These are phyloP conservation scores for Agapornis canus DNA, from an alignment of 2,797 vertebrate genomes.

Conservation along the genomic window DNA sequence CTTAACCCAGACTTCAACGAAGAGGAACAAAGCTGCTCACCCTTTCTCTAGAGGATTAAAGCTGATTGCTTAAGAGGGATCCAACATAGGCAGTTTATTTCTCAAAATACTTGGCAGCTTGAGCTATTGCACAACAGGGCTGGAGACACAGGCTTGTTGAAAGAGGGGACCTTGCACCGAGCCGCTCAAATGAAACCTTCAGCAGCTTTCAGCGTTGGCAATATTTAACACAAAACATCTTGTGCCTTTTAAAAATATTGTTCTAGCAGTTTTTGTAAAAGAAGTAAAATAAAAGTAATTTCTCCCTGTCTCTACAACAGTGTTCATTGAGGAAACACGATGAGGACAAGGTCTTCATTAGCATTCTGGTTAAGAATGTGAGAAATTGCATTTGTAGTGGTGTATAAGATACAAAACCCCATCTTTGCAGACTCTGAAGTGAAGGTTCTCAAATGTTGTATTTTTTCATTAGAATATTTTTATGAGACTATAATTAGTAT, in stretches of 20 bases:
- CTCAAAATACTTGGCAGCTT: constrained; percentile 56
- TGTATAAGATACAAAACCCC: neutral
- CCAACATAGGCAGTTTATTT: constrained; percentile 57
- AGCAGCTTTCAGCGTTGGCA: constrained; percentile 17
- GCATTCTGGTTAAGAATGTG: neutral
- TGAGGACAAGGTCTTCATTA: neutral
- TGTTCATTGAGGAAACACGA: neutral
- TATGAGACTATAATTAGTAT: neutral
- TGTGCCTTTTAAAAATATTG: constrained; percentile 4
- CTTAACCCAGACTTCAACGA: constrained; percentile 9
- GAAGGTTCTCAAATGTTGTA: neutral
- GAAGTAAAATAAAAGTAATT: neutral
- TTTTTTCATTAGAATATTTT: neutral
- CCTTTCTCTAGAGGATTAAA: constrained; percentile 47
- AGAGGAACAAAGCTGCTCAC: constrained; percentile 42
- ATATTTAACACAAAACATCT: constrained; percentile 25
- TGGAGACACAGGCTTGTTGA: constrained; percentile 51
- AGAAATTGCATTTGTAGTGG: neutral
- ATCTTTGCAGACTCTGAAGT: neutral
- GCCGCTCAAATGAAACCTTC: constrained; percentile 23
- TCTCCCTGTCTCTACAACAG: neutral
- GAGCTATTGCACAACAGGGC: constrained; percentile 36
- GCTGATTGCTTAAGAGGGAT: constrained; percentile 61
- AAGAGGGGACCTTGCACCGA: constrained; percentile 57
- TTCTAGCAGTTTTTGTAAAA: neutral